A percentile compares a stretch with the other conserved stretches of the same genome.
Conservation (phyloP, 2,113 vertebrate genomes). For the Thunnus thynnus region DNA sequence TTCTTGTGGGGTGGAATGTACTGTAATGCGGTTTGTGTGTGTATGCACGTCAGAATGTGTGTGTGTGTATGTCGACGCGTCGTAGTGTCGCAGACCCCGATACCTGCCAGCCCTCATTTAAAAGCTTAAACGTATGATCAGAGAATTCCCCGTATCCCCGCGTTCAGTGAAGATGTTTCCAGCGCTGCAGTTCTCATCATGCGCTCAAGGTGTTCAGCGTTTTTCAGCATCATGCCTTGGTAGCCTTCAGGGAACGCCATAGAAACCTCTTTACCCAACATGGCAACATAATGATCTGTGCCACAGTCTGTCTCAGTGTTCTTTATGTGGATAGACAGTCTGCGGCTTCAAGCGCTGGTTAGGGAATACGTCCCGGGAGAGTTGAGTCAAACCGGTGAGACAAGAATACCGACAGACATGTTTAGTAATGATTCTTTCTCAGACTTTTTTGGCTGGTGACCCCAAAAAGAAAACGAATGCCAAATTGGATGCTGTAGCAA, state of each 20-base stretch:
- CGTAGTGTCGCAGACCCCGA: conserved; percentile 2
- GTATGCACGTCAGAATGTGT: not conserved
- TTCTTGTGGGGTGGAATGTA: conserved; percentile 30
- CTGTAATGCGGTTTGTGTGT: conserved; percentile 2
- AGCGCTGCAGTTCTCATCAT: conserved; percentile 30
- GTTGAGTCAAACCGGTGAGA: conserved; percentile 11
- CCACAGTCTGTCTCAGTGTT: conserved; percentile 18
- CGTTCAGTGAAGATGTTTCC: conserved; percentile 31
- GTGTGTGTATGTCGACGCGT: conserved; percentile 3
- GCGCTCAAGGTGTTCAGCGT: conserved; percentile 41
- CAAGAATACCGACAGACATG: not conserved
- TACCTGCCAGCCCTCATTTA: conserved; percentile 51
- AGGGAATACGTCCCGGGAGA: conserved; percentile 19
- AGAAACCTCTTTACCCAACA: conserved; percentile 40
- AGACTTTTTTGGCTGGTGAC: conserved; percentile 44
- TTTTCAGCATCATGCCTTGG: conserved; percentile 61
- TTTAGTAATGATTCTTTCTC: not conserved
- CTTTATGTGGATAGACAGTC: not conserved
- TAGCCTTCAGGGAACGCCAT: conserved; percentile 30
- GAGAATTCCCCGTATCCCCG: conserved; percentile 24
- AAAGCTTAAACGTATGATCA: conserved; percentile 42
- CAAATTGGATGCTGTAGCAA: conserved; percentile 45
- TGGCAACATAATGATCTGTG: conserved; percentile 47
- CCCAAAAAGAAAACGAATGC: conserved; percentile 40
- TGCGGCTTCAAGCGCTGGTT: conserved; percentile 4